Evolutionary conservation across 2,113 vertebrate genomes (phyloP), one percentile per base, ranked within the genome.

Genomic region (Excalfactoria chinensis): DNA sequence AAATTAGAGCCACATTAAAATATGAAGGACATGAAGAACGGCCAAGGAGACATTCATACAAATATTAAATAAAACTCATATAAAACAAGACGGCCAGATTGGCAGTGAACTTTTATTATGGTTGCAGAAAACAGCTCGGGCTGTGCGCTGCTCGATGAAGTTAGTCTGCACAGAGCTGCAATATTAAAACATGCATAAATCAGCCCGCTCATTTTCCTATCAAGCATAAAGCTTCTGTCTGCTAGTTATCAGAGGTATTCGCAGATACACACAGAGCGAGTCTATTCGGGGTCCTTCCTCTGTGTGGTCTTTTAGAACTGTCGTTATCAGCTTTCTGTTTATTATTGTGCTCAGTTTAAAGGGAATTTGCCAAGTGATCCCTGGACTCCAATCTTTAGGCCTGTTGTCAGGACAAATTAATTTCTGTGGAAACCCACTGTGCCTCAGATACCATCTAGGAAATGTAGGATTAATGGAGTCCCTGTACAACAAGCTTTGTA

Each of bases 341-440:
- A 97, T 97, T 97, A 96, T 97, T 97, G 86, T 96, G 92, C 89
- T 97, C 95, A 51, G 84, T 97, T 98, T 97, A 98, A 97, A 98
- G 94, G 92, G 92, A 98, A 97, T 97, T 96, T 96, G 74, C 91
- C 97, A 97, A 97, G 89, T 96, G 96, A 97, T 97, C 97, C 96
- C 95, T 96, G 95, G 96, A 97, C 97, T 98, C 96, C 95, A 98
- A 97, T 97, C 96, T 98, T 97, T 97, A 97, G 93, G 93, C 95
- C 94, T 96, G 95, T 97, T 98, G 96, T 98, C 96, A 98, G 95
- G 96, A 98, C 94, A 98, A 98, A 98, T 98, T 98, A 98, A 98
- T 98, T 98, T 98, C 96, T 97, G 86, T 97, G 95, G 97, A 97
- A 98, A 96, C 94, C 95, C 94, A 94, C 95, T 97, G 95, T 97